Evolutionary conservation across 2,113 vertebrate genomes (phyloP).

Genomic region (Ursus arctos): DNA sequence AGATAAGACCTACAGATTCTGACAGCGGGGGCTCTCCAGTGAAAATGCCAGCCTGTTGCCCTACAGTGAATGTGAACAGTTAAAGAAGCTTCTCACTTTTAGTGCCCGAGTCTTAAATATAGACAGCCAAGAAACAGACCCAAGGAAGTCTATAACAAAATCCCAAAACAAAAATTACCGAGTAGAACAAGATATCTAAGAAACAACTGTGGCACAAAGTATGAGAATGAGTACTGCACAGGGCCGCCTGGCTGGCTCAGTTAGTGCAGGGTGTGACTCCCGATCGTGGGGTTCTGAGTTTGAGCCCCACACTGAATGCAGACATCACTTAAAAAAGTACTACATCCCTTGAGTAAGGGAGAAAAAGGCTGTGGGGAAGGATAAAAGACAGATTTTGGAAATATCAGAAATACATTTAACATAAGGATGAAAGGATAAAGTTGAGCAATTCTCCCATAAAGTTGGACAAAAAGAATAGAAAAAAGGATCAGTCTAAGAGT

Average conservation of each 20-base stretch:
- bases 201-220: background rate
- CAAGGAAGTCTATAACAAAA: background rate
- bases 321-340: background rate
- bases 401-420: background rate
- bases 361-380: background rate
- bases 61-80: background rate
- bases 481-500: background rate
- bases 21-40: background rate
- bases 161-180: background rate
- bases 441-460: background rate
- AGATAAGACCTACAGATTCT: background rate
- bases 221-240: background rate
- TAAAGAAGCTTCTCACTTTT: background rate
- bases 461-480: background rate
- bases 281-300: background rate
- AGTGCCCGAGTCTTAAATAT: background rate
- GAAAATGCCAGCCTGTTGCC: background rate
- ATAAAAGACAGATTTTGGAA: background rate
- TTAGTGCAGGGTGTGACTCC: background rate
- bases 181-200: background rate
- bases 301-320: background rate
- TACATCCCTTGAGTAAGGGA: background rate
- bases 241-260: background rate
- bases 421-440: background rate
- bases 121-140: background rate